These are phyloP conservation scores for Cariama cristata DNA, from an alignment of 2,113 vertebrate species.

Conservation along the genomic window DNA sequence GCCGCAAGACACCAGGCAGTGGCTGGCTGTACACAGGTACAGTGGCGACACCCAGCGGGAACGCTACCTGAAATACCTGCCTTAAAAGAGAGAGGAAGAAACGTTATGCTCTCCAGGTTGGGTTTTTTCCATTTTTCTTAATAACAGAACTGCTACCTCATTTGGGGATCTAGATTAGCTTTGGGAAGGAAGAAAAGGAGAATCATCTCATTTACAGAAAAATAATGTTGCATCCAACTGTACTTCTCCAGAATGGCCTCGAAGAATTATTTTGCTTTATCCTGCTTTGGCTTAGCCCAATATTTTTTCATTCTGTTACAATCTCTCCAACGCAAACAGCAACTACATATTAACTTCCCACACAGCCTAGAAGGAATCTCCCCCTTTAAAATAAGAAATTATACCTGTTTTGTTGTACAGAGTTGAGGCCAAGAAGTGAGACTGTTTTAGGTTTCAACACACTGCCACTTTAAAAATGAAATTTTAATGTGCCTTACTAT, in stretches of 20 bases:
- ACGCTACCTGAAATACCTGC: not conserved
- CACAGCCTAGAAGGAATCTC: not conserved
- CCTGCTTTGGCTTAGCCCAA: not conserved
- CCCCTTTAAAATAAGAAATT: not conserved
- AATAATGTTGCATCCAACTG: not conserved
- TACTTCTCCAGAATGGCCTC: not conserved
- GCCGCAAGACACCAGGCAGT: not conserved
- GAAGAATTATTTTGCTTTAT: not conserved
- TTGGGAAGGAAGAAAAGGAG: not conserved
- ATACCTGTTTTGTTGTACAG: rapidly evolving
- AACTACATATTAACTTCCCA: not conserved
- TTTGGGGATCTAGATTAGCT: not conserved
- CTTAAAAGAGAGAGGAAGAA: not conserved
- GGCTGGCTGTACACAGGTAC: not conserved
- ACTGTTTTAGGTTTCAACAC: not conserved
- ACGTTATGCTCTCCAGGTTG: not conserved
- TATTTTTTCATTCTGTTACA: not conserved
- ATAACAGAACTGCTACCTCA: not conserved
- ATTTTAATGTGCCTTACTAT: not conserved
- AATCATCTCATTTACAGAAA: not conserved
- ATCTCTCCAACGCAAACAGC: not conserved
- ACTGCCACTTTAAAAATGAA: not conserved
- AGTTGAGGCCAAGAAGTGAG: not conserved
- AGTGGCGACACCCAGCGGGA: conserved; percentile 77
- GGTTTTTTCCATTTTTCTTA: not conserved